Evolutionary conservation across 2,888 invertebrate species (phyloP).

Genomic region (Erannis defoliaria): DNA sequence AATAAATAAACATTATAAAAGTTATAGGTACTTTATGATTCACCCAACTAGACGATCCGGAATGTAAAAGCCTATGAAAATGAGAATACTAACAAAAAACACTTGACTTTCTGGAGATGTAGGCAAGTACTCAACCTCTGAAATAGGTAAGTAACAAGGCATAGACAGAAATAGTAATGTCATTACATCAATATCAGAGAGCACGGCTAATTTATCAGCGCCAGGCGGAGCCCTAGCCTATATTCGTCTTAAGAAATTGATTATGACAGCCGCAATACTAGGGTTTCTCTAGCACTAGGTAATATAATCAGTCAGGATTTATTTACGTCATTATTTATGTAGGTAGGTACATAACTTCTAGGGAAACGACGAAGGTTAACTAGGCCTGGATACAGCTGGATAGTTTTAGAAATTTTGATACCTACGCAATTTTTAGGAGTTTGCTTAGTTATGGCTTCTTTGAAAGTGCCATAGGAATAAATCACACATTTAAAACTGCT

Average conservation of each 20-base stretch:
- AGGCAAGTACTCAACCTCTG: neutral
- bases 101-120: no score
- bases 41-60: no score
- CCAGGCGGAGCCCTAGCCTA: conserved; percentile 23
- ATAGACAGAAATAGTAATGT: conserved; percentile 29
- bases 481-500: neutral
- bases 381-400: neutral
- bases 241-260: conserved; percentile 41
- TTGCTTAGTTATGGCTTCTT: no score
- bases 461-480: no score
- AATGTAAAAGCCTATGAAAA: no score
- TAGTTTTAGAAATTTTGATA: neutral
- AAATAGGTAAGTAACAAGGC: neutral
- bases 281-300: conserved; percentile 35
- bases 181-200: conserved; percentile 31
- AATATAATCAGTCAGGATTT: conserved; percentile 37
- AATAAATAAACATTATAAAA: no score
- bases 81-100: neutral
- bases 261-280: conserved; percentile 41
- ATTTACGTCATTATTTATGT: conserved; percentile 37
- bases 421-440: no score
- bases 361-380: conserved; percentile 5
- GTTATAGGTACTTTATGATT: no score
- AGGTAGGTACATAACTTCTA: conserved; percentile 11
- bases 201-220: conserved; percentile 36